A percentile compares a stretch with the other conserved stretches of the same genome.
These are phyloP conservation scores for Epizoanthus ramosus DNA, from an alignment of 92 coral and sea anemone genomes.

Conservation along the genomic window DNA sequence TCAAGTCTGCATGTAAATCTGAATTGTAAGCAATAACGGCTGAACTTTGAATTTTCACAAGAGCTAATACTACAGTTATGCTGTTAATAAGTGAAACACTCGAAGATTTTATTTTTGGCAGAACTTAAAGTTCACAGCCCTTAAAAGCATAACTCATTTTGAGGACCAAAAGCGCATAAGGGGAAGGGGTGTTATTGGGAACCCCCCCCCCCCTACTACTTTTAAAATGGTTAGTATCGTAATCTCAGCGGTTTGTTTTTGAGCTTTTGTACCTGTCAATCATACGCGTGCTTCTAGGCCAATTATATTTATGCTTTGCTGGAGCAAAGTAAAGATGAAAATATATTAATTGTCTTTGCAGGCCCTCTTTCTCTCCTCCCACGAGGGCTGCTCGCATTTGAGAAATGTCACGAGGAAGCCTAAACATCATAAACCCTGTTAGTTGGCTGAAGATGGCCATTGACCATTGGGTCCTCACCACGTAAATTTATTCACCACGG, in stretches of 20 bases:
- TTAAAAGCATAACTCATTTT: no score
- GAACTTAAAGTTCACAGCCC: no score
- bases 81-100: conserved; percentile 25
- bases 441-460: no score
- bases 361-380: conserved; percentile 8
- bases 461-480: no score
- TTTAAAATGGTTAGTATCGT: no score
- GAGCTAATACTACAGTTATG: conserved; percentile 16
- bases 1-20: conserved; percentile 23
- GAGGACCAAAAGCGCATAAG: no score
- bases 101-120: conserved; percentile 29
- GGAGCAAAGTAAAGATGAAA: conserved; percentile 32
- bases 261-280: conserved; percentile 16
- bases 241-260: no score
- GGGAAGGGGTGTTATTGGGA: no score
- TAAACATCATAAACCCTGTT: no score
- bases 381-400: neutral
- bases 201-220: no score
- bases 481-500: no score
- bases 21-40: conserved; percentile 21
- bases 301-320: conserved; percentile 38
- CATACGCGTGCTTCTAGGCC: conserved; percentile 32
- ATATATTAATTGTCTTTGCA: neutral
- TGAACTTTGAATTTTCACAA: conserved; percentile 17
- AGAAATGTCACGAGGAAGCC: no score